Percentiles rank a stretch among this genome's conserved stretches.
phyloP scores from a whole-genome alignment of 2,888 invertebrate genomes.

The Gastracanthus pulcherrimus region DNA sequence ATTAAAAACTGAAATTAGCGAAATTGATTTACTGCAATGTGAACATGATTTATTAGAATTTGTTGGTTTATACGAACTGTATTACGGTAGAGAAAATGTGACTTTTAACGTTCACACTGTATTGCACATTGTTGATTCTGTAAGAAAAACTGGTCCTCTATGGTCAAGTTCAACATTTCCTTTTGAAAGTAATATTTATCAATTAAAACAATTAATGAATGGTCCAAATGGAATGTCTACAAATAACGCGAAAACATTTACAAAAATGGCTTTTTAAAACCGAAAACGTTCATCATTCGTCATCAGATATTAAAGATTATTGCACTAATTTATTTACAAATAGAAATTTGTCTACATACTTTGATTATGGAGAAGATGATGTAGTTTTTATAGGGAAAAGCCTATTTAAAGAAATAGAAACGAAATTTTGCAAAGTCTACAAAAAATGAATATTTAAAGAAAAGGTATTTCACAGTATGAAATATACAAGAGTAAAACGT shows the following conservation, averaged over 20 bases:
- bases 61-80: no score
- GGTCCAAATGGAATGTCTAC: constrained; percentile 53
- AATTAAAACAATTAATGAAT: constrained; percentile 41
- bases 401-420: no score
- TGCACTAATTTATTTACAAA: neutral
- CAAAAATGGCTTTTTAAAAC: constrained; percentile 34
- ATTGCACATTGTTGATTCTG: constrained; percentile 29
- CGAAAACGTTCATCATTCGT: no score
- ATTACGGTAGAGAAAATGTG: no score
- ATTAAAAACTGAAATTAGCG: no score
- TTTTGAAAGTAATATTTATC: constrained; percentile 47
- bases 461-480: no score
- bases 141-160: constrained; percentile 40
- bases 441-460: no score
- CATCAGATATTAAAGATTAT: neutral
- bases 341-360: neutral
- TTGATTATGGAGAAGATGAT: neutral
- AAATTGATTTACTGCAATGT: no score
- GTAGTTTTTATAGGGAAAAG: neutral
- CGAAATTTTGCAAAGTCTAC: no score
- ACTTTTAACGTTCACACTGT: no score
- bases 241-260: constrained; percentile 47
- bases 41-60: no score
- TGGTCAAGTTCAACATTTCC: constrained; percentile 45
- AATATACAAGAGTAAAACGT: no score